Conservation (phyloP, 2,113 vertebrate species). For the Sula dactylatra region DNA sequence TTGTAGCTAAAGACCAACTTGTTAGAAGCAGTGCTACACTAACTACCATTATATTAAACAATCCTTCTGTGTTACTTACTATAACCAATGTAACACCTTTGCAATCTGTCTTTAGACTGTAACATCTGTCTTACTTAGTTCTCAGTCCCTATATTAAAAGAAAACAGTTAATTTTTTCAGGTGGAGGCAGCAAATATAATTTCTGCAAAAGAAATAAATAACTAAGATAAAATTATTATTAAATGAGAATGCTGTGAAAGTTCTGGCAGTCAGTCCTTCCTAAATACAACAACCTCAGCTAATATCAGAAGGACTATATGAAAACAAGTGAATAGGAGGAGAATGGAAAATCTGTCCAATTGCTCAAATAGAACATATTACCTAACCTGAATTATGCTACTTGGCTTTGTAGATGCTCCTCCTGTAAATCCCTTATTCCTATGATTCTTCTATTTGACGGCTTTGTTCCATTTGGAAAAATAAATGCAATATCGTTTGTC, state of each 20-base stretch:
- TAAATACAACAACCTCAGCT: background rate
- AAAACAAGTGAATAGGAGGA: background rate
- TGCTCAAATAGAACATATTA: background rate
- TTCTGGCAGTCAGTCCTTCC: background rate
- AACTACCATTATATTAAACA: conserved; percentile 5
- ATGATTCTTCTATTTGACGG: background rate
- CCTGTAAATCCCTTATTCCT: background rate
- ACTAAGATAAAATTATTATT: background rate
- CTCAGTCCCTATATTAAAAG: conserved; percentile 28
- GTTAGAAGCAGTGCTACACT: background rate
- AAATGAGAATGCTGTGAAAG: conserved; percentile 12
- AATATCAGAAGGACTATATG: background rate
- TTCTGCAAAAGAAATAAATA: background rate
- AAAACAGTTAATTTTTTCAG: conserved; percentile 6
- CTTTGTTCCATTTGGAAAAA: background rate
- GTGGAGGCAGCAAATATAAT: background rate
- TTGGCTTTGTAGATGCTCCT: background rate
- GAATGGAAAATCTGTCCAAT: background rate
- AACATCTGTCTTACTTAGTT: conserved; percentile 15
- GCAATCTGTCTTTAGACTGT: conserved; percentile 10
- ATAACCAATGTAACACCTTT: background rate
- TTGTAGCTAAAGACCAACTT: conserved; percentile 29
- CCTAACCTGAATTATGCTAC: background rate
- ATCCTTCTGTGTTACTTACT: background rate
- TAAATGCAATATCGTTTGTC: background rate